Conservation (phyloP, 2,888 invertebrate species). For the Amiota minor region DNA sequence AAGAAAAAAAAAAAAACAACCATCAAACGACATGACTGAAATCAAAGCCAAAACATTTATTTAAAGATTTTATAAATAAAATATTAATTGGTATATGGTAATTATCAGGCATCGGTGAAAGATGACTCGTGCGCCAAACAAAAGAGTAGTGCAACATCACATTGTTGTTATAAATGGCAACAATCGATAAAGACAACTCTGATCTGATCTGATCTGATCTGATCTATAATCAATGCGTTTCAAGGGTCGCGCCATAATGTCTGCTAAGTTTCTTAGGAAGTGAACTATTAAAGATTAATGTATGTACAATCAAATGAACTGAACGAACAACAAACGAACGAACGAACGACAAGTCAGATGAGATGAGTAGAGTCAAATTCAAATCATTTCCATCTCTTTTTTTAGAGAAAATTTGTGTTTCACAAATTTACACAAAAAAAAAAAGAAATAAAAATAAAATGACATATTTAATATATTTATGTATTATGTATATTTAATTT, state of each 20-base stretch:
- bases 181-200: neutral
- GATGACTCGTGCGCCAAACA: conserved; percentile 3
- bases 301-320: conserved; percentile 20
- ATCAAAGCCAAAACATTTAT: too few species aligned
- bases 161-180: conserved; percentile 7
- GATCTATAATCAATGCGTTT: neutral
- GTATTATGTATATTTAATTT: conserved; percentile 50
- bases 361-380: neutral
- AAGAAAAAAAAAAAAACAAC: too few species aligned
- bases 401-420: conserved; percentile 59
- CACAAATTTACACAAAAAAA: conserved; percentile 60
- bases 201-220: neutral
- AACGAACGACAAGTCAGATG: neutral
- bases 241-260: conserved; percentile 57
- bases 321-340: conserved; percentile 17
- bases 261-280: conserved; percentile 37
- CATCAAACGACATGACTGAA: too few species aligned
- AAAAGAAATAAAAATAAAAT: too few species aligned
- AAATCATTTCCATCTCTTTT: neutral
- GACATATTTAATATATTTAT: too few species aligned
- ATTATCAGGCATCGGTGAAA: neutral
- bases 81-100: conserved; percentile 9
- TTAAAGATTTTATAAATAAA: neutral
- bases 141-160: too few species aligned
- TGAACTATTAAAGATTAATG: neutral